Base-by-base conservation (phyloP, 2,888 invertebrate species). In the Gasteruption jaculator region DNA sequence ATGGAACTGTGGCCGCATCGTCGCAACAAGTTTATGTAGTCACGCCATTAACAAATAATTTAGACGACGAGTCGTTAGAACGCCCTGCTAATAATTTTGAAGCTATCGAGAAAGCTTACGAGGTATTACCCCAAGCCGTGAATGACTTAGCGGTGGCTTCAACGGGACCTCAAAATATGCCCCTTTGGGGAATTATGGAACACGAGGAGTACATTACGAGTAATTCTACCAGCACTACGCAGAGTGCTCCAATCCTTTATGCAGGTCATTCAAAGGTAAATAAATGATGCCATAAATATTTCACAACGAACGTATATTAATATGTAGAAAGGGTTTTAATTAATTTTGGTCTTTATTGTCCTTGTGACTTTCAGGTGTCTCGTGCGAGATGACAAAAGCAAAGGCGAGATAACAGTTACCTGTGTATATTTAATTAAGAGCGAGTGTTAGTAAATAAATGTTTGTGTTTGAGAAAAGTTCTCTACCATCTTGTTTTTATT, bases 181-280 rank as follows among this genome's bases (percentile, higher is more conserved):
- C 67, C 2, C 52, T 69, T 3, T 71, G 70, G 70, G 66, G 68
- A 3, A 67, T 70, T 10, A 70, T 70, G 69, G 69, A 68, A 31
- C 70, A 68, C 48, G 69, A 69, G 19, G 57, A 63, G 7, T 60
- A 14, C 18, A 42, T 6, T 32, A 31, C 5, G 48, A 39, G 0
- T 38, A 49, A 4, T 5, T 4, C 14, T 18, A 15, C 30, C 5
- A 30, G 4, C 14, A 12, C 5, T 14, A 5, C 4, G 5, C 15
- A 35, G 5, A 24, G 31, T 2, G 20, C 50, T 15, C 67, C 68
- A 3, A 48, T 64, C 29, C 54, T 65, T 3, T 75, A 77, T 52
- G 69, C 77, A 45, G 82, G 81, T 44, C 80, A 81, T 63, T 82
- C 82, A n/a, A 81, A 78, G 76, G 82, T 82, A 73, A 56, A 51